A percentile compares a stretch with the other conserved stretches of the same genome.
phyloP scores from a whole-genome alignment of 2,797 vertebrate genomes.

The Phoebastria nigripes region DNA sequence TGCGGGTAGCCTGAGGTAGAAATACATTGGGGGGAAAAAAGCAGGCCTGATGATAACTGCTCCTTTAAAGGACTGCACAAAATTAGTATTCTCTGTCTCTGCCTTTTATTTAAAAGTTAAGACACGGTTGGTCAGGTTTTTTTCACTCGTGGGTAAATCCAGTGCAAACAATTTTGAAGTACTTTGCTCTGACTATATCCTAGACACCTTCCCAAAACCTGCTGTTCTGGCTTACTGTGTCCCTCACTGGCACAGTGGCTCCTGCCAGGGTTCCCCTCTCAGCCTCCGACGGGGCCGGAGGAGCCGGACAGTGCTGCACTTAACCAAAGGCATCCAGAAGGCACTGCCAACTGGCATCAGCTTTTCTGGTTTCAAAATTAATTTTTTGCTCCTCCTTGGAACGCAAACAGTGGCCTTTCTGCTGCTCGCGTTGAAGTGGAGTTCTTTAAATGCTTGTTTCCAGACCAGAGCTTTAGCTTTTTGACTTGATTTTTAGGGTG shows the following conservation, averaged over 20 bases:
- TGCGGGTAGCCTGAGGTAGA: not conserved
- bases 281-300: fast-evolving
- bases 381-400: not conserved
- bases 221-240: not conserved
- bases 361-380: not conserved
- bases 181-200: not conserved
- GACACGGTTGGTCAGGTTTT: not conserved
- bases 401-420: not conserved
- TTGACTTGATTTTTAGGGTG: not conserved
- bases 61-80: not conserved
- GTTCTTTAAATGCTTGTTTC: not conserved
- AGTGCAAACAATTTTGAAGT: not conserved
- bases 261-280: not conserved
- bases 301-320: fast-evolving
- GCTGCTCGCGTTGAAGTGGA: not conserved
- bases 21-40: not conserved
- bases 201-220: not conserved
- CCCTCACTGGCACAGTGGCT: not conserved
- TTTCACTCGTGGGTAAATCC: not conserved
- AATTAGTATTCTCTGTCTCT: not conserved
- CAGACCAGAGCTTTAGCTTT: not conserved
- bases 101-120: not conserved
- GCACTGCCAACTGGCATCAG: not conserved
- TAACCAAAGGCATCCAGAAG: not conserved
- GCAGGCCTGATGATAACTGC: not conserved